These are phyloP conservation scores for Athalia rosae DNA, from an alignment of 2,888 invertebrate species.

Conservation along the genomic window DNA sequence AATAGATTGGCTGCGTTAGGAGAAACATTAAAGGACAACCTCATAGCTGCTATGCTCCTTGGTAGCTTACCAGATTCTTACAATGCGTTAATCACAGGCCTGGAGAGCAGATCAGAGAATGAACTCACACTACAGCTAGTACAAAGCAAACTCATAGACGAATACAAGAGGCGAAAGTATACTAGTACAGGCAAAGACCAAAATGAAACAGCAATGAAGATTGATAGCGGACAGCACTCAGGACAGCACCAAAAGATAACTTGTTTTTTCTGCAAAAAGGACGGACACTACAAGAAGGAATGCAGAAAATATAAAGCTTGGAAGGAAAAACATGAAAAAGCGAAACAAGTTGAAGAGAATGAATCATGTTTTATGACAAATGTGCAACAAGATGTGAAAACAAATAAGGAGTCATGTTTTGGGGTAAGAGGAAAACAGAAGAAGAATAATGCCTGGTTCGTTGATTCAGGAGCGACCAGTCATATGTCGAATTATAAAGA, in stretches of 20 bases:
- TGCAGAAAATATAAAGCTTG: too few species aligned
- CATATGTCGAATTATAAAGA: slow-evolving; percentile 21
- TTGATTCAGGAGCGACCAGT: slow-evolving; percentile 17
- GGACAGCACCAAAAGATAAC: too few species aligned
- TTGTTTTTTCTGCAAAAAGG: too few species aligned
- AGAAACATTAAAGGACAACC: slow-evolving; percentile 37
- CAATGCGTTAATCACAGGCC: slow-evolving; percentile 30
- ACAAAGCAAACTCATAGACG: slow-evolving; percentile 44
- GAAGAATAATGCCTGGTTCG: slow-evolving; percentile 1
- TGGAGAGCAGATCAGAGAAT: slow-evolving; percentile 44
- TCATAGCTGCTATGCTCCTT: slow-evolving; percentile 43
- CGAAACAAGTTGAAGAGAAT: background rate
- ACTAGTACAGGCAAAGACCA: background rate
- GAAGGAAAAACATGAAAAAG: too few species aligned
- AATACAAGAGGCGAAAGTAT: slow-evolving; percentile 44
- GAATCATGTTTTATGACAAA: background rate
- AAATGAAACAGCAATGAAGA: slow-evolving; percentile 11
- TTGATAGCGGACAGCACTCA: background rate
- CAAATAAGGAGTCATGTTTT: background rate
- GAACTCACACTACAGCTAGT: slow-evolving; percentile 30
- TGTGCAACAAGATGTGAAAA: background rate
- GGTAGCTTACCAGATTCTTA: slow-evolving; percentile 47
- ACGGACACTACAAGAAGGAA: too few species aligned
- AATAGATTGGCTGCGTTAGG: slow-evolving; percentile 44
- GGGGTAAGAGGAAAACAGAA: background rate